These are phyloP conservation scores for Drosophila stalkeri DNA, from an alignment of 2,888 invertebrate species.

Conservation along the genomic window DNA sequence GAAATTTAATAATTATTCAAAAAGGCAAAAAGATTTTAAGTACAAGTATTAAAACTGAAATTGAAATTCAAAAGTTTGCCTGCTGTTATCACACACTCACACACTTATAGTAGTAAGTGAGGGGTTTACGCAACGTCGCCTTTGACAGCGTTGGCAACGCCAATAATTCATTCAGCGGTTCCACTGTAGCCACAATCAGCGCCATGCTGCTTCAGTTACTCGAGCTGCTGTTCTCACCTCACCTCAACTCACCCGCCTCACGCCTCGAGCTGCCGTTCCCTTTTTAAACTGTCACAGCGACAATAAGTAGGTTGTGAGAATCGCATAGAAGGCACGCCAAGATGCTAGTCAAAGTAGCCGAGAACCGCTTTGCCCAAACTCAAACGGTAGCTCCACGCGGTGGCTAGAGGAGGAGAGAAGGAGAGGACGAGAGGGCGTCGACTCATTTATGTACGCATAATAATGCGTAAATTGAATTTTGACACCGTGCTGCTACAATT, in stretches of 20 bases:
- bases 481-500: constrained; percentile 62
- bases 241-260: not conserved
- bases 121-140: constrained; percentile 45
- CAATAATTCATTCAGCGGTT: constrained; percentile 55
- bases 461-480: constrained; percentile 80
- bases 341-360: constrained; percentile 32
- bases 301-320: constrained; percentile 12
- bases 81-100: constrained; percentile 20
- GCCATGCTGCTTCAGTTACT: constrained; percentile 6
- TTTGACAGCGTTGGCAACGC: constrained; percentile 23
- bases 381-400: not conserved
- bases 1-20: not conserved
- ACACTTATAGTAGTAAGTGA: constrained; percentile 15
- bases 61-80: constrained; percentile 24
- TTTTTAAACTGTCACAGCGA: not conserved
- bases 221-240: not conserved
- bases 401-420: not conserved
- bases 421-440: not conserved
- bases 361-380: constrained; percentile 27
- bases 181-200: constrained; percentile 23
- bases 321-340: constrained; percentile 4
- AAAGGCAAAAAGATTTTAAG: not conserved
- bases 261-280: not conserved
- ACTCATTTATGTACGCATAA: constrained; percentile 58
- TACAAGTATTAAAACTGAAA: constrained; percentile 23